Base-by-base conservation (phyloP, 2,888 invertebrate genomes). In the Conistra vaccinii region DNA sequence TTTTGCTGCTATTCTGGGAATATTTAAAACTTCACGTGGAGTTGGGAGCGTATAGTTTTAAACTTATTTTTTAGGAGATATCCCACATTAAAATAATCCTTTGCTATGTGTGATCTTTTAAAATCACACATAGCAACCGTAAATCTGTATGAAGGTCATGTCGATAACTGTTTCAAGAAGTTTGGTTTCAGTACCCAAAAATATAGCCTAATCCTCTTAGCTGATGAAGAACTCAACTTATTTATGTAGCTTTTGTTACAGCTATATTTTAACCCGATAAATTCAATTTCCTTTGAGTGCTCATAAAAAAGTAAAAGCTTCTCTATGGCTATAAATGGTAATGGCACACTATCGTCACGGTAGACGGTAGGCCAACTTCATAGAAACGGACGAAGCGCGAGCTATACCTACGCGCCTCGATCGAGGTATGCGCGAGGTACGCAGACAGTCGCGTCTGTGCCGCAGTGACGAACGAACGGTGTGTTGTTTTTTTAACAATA, bases 211-310 rank as follows among this genome's bases (percentile, higher is more conserved):
- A 80, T 60, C 72, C 84, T 76, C 55, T 83, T 80, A 83, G 62
- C 71, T 78, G 65, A 83, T 83, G 68, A 84, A 78, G 20, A 69
- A 32, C 72, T 42, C 32, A 61, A 14, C 45, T 39, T 81, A 60
- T 81, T 83, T 83, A 66, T 73, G 73, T 67, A 53, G 57, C 29
- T 58, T 71, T 73, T 71, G 70, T 75, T 72, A 55, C 60, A 62
- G 75, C 76, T 63, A 81, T 83, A 83, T 72, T 80, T 80, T 77
- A 83, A 78, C 73, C 51, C 66, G 62, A 81, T 83, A 83, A 78
- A 85, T 76, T 85, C 81, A 81, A 83, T 85, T 85, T 85, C 57
- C 66, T 83, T 66, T 58, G 70, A 86, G 86, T 85, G 86, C 78
- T 65, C 84, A 85, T 84, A 84, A 84, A 84, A 85, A 69, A 73